Evolutionary conservation across 2,888 invertebrate genomes (phyloP), one percentile per base, ranked within the genome.

Genomic region (Xanthorhoe spadicearia): DNA sequence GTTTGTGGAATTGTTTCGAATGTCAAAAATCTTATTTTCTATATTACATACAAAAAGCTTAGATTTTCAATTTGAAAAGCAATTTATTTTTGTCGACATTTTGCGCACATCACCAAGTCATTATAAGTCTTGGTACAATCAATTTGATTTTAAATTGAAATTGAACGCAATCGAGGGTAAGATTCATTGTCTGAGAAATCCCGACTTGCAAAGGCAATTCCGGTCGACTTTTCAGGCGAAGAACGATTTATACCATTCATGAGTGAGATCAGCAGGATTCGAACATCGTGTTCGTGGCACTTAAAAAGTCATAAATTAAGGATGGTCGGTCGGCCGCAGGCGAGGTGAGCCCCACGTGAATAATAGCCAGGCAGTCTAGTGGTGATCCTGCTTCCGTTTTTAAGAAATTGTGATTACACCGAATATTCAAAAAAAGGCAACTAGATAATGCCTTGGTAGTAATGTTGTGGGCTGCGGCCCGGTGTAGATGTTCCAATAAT

Each of bases 241-340:
- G 71, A 77, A 75, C 78, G 77, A 76, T 77, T 79, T 81, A 80
- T 81, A 76, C 66, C 69, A 72, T 76, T 77, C 77, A 76, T 78
- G 77, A 79, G 75, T 77, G 74, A 77, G 77, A 82, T 82, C 79
- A 78, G 75, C 69, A 72, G 76, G 78, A 83, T 83, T 74, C 75
- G 82, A 82, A 83, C 83, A 85, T 79, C 80, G 80, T 86, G 85
- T 85, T 83, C 78, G 75, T 82, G 85, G 83, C 86, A 86, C 81
- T 88, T 85, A 86, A 86, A 87, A 88, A 85, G 83, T 81, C 81
- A 83, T 88, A 89, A 88, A 88, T 90, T 87, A 86, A 76, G 77
- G 80, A 77, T 80, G 80, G 79, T 79, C 78, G 75, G 74, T 78
- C 80, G 78, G 82, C 78, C 78, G 78, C 78, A 73, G 73, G 70